Evolutionary conservation across 2,113 vertebrate genomes (phyloP), one percentile per base, ranked within the genome.

Genomic region (Pelusios castaneus): DNA sequence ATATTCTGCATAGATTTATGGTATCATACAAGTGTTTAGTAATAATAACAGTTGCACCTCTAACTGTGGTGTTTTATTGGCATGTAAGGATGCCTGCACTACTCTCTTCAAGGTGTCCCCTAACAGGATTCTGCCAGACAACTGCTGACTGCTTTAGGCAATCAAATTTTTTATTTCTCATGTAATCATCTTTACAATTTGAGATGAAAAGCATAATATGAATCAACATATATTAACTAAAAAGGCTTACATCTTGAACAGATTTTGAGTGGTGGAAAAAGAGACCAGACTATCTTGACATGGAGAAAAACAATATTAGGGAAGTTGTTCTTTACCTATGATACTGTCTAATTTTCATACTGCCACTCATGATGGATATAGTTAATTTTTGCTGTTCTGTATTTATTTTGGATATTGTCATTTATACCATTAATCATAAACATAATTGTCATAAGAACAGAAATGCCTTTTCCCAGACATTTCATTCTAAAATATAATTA

Each of bases 401-500:
- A 96, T 98, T 97, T 98, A 97, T 98, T 98, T 96, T 97, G 87
- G 85, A 97, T 95, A 95, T 97, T 98, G 95, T 97, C 96, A 95
- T 97, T 98, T 97, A 94, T 94, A 89, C 83, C 95, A 98, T 98
- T 98, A 97, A 98, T 98, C 98, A 98, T 90, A 95, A 93, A 92
- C 84, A 77, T 96, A 97, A 98, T 98, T 98, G 97, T 98, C 96
- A 92, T 89, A 97, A 89, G 93, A 97, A 84, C 87, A 97, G 91
- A 98, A 97, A 97, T 95, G 95, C 82, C 91, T 97, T 97, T 98
- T 98, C 96, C 94, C 92, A 97, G 97, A 96, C 92, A 96, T 97
- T 98, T 98, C 91, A 96, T 98, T 97, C 96, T 96, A 93, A 98
- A 98, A 97, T 96, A 97, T 95, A 98, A 98, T 98, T 98, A 98